These are phyloP conservation scores for Microtus montanus DNA, from an alignment of 2,113 vertebrate genomes.

Conservation along the genomic window DNA sequence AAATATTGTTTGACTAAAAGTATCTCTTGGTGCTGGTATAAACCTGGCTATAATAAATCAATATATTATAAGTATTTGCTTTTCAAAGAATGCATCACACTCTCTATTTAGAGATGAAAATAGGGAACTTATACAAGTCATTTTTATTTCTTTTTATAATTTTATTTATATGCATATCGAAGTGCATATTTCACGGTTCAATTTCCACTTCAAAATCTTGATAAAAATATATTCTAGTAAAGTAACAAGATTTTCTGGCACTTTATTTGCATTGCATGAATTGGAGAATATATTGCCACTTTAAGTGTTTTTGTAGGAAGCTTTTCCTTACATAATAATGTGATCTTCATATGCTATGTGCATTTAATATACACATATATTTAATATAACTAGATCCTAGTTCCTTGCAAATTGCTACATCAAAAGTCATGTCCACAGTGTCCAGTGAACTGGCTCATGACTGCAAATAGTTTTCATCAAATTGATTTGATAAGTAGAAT, in stretches of 20 bases:
- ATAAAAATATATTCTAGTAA: not conserved
- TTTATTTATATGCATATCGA: not conserved
- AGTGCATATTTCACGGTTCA: not conserved
- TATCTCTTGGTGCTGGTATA: not conserved
- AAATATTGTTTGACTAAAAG: constrained; percentile 13
- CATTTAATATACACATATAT: not conserved
- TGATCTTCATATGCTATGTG: not conserved
- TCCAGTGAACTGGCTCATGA: not conserved
- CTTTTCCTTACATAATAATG: not conserved
- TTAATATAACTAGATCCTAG: not conserved
- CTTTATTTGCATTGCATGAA: not conserved
- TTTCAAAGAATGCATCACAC: not conserved
- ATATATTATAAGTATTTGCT: not conserved
- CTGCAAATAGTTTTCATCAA: not conserved
- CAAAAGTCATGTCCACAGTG: not conserved
- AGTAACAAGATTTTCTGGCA: not conserved
- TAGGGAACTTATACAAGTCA: not conserved
- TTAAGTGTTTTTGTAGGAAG: not conserved
- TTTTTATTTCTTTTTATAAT: not conserved
- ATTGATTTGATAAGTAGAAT: not conserved
- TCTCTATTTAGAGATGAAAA: not conserved
- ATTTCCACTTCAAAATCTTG: not conserved
- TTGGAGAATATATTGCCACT: not conserved
- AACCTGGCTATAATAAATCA: not conserved
- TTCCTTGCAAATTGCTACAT: constrained; percentile 21